These are phyloP conservation scores for Ailuropoda melanoleuca DNA, from an alignment of 2,113 vertebrate species.

Conservation along the genomic window DNA sequence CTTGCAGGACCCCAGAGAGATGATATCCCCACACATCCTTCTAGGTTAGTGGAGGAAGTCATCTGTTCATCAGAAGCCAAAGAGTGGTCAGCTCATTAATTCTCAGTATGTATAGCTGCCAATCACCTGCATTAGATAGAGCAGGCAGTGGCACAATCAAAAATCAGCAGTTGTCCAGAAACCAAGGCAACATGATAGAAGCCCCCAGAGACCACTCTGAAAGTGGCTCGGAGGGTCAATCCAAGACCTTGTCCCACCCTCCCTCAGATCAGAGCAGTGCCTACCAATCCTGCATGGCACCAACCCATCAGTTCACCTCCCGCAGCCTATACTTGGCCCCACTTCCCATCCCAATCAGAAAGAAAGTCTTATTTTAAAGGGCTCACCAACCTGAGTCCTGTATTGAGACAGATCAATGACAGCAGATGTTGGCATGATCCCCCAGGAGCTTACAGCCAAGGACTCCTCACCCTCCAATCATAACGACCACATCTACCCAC, in stretches of 20 bases:
- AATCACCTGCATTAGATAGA: background rate
- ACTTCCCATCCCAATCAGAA: background rate
- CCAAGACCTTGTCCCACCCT: background rate
- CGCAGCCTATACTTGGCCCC: background rate
- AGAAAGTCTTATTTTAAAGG: background rate
- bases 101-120: background rate
- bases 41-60: background rate
- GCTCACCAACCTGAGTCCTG: background rate
- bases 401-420: background rate
- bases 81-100: background rate
- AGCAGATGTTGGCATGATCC: background rate
- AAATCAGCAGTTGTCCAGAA: background rate
- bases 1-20: background rate
- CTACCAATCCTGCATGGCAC: background rate
- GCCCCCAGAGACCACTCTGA: background rate
- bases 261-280: background rate
- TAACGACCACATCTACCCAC: background rate
- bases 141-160: background rate
- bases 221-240: background rate
- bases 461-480: background rate
- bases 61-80: background rate
- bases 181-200: background rate
- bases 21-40: background rate
- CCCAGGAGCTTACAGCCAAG: background rate
- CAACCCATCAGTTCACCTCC: background rate